Evolutionary conservation across 2,888 invertebrate species (phyloP), one percentile per base, ranked within the genome.

Genomic region (Cinara cedri): DNA sequence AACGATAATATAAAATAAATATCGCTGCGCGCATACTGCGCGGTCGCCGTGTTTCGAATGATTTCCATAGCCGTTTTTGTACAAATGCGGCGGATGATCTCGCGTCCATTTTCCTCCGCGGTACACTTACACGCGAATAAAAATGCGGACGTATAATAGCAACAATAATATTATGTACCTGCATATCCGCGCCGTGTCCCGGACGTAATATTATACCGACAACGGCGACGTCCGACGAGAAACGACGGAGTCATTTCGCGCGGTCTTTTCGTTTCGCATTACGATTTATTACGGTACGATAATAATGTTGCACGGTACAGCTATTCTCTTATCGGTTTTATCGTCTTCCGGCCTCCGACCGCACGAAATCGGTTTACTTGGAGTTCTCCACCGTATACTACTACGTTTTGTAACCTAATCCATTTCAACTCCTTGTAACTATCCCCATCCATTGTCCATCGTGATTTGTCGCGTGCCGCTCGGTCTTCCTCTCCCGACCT

Each of bases 1-100:
- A 8, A 54, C n/a, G 54, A 19, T 54, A 54, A 19, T n/a, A 19
- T n/a, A 51, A 63, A 42, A 65, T 65, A 46, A 13, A 19, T 34
- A 10, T 16, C 3, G 1, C 1, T 34, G 19, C 19, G 26, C 3
- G 16, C 11, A 51, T 14, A 24, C 34, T 4, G 1, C 1, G 34
- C 8, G n/a, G n/a, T 34, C 34, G 6, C 34, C 34, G 34, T 6
- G 34, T 55, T 44, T 46, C 44, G 44, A n/a, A n/a, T n/a, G 34
- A 75, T 75, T 75, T 75, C 75, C 75, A 75, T 75, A 75, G 54
- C 75, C 44, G 75, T 54, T 65, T 42, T 66, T 65, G 24, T n/a
- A 66, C 65, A 54, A 66, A 55, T 46, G 54, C 65, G 51, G 44
- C 19, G 24, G 16, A 57, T 26, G n/a, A 49, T 14, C 49, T 24